Conservation (phyloP, 2,797 vertebrate species). For the Toxotes lorentzi region DNA sequence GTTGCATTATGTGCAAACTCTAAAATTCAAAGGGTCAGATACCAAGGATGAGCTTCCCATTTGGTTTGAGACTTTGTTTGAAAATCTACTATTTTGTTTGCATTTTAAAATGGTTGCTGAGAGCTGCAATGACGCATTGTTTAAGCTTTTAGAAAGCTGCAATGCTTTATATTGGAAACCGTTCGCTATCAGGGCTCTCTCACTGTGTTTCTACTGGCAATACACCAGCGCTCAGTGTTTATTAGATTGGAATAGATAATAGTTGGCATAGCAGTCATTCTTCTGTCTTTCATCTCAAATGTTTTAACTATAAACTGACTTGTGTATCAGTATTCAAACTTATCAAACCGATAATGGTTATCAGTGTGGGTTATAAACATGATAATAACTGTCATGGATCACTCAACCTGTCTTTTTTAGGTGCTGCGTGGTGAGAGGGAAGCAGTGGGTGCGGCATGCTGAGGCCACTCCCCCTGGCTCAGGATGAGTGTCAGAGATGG, state of each 20-base stretch:
- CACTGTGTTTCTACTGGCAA: conserved; percentile 14
- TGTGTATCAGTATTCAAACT: background rate
- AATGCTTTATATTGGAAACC: conserved; percentile 17
- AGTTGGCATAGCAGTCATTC: background rate
- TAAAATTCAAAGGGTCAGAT: conserved; percentile 1
- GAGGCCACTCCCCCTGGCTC: conserved; percentile 87
- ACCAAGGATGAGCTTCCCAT: conserved; percentile 12
- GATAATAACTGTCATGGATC: conserved; percentile 11
- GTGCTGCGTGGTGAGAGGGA: conserved; percentile 82
- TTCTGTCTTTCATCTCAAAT: conserved; percentile 1
- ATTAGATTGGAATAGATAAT: conserved; percentile 8
- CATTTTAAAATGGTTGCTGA: conserved; percentile 34
- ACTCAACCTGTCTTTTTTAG: conserved; percentile 74
- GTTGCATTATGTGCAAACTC: conserved; percentile 18
- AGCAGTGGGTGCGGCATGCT: conserved; percentile 89
- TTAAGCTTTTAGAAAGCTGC: conserved; percentile 31
- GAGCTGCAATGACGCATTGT: conserved; percentile 15
- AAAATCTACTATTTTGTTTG: conserved; percentile 44
- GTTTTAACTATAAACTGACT: conserved; percentile 4
- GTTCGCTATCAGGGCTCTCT: background rate
- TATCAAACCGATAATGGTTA: background rate
- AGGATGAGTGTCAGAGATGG: conserved; percentile 97
- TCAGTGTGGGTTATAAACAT: background rate
- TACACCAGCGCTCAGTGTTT: conserved; percentile 10
- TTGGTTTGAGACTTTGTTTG: conserved; percentile 37